Conservation (phyloP, 2,888 invertebrate genomes). For the Heliconius erato region DNA sequence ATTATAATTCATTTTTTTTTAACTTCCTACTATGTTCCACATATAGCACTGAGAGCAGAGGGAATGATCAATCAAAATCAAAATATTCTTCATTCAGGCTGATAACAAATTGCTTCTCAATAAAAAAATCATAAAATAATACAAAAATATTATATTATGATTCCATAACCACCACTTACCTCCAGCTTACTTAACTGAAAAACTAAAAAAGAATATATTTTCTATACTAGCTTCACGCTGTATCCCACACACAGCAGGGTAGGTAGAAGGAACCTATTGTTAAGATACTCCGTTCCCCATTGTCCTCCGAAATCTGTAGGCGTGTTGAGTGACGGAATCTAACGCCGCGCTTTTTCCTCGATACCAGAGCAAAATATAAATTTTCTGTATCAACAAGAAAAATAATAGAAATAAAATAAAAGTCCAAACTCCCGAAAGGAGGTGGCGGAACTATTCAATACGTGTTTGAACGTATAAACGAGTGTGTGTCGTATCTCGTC, state of each 20-base stretch:
- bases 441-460: conserved; percentile 10
- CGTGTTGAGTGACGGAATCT: too few relatives aligned
- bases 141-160: too few relatives aligned
- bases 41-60: too few relatives aligned
- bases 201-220: not conserved
- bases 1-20: too few relatives aligned
- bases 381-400: not conserved
- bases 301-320: not conserved
- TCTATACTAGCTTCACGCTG: not conserved
- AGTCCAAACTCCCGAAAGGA: not conserved
- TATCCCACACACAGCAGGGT: not conserved
- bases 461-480: conserved; percentile 42
- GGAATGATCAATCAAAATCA: too few relatives aligned
- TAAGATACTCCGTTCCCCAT: not conserved
- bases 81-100: too few relatives aligned
- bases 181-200: too few relatives aligned
- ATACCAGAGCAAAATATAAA: not conserved
- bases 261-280: not conserved
- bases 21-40: too few relatives aligned
- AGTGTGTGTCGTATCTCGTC: conserved; percentile 47
- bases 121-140: too few relatives aligned
- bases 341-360: not conserved
- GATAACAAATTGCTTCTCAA: too few relatives aligned
- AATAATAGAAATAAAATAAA: too few relatives aligned
- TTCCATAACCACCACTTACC: too few relatives aligned